A percentile compares a stretch with the other conserved stretches of the same genome.
phyloP scores from a whole-genome alignment of 2,888 invertebrate genomes.

The Cephus rjabovi region DNA sequence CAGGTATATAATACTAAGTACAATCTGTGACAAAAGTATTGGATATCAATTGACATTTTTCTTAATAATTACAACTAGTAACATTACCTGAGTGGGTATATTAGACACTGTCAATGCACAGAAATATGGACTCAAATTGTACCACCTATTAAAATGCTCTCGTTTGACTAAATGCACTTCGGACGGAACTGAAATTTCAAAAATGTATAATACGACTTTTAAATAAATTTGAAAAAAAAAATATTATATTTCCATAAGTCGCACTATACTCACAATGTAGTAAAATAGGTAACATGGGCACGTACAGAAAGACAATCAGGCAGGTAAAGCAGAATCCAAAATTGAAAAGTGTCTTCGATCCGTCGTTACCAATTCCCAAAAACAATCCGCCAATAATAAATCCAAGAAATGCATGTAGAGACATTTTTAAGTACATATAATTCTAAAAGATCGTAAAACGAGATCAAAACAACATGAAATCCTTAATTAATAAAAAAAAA shows the following conservation, averaged over 20 bases:
- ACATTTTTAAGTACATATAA: conserved; percentile 78
- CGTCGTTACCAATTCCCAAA: conserved; percentile 81
- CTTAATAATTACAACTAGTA: neutral
- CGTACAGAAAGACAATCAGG: conserved; percentile 82
- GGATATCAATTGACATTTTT: neutral
- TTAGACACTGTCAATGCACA: conserved; percentile 79
- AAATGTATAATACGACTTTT: neutral
- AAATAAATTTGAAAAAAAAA: neutral
- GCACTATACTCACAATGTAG: conserved; percentile 77
- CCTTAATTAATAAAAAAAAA: neutral
- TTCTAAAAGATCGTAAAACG: conserved; percentile 68
- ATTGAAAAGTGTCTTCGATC: conserved; percentile 84
- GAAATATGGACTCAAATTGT: conserved; percentile 83
- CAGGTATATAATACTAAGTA: conserved; percentile 77
- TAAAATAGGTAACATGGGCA: conserved; percentile 85
- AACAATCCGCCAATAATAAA: conserved; percentile 78
- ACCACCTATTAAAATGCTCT: conserved; percentile 90
- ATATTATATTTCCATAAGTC: neutral
- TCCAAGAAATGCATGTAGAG: conserved; percentile 77
- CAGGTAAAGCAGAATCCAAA: conserved; percentile 87
- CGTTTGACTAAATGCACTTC: conserved; percentile 83
- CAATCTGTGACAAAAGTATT: conserved; percentile 50
- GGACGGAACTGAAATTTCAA: conserved; percentile 75
- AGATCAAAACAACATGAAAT: conserved; percentile 31
- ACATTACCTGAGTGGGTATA: conserved; percentile 75